Evolutionary conservation across 2,113 vertebrate species (phyloP).

Genomic region (Camarhynchus parvulus): DNA sequence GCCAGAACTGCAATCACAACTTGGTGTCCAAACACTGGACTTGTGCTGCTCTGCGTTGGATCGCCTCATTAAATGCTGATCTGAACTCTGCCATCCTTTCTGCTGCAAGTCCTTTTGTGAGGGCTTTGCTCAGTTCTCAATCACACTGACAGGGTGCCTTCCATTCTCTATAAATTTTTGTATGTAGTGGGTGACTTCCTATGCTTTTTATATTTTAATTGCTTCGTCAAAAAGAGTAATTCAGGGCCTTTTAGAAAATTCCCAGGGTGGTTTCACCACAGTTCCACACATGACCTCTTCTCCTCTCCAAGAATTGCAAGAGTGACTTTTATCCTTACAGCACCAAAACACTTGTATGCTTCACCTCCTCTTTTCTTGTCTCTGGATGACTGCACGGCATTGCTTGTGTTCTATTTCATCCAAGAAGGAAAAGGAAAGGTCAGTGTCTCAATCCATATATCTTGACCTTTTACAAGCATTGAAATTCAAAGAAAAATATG

Average conservation of each 20-base stretch:
- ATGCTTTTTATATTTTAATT: constrained; percentile 60
- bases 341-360: background rate
- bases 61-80: background rate
- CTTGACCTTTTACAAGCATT: constrained; percentile 15
- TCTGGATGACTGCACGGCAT: background rate
- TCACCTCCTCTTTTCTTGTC: background rate
- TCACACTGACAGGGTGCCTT: constrained; percentile 18
- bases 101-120: background rate
- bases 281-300: constrained; percentile 3
- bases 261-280: background rate
- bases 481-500: background rate
- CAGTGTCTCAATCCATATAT: constrained; percentile 5
- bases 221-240: constrained; percentile 52
- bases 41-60: background rate
- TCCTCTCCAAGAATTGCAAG: background rate
- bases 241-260: constrained; percentile 5
- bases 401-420: background rate
- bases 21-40: background rate
- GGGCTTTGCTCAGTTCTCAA: background rate
- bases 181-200: constrained; percentile 2
- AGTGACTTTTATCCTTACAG: constrained; percentile 12
- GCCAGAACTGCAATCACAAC: background rate
- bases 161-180: background rate
- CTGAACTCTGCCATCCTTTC: constrained; percentile 5
- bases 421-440: constrained; percentile 36